Percentiles rank a stretch among this genome's conserved stretches.
Conservation (phyloP, 2,888 invertebrate species). For the Meloe dianella region DNA sequence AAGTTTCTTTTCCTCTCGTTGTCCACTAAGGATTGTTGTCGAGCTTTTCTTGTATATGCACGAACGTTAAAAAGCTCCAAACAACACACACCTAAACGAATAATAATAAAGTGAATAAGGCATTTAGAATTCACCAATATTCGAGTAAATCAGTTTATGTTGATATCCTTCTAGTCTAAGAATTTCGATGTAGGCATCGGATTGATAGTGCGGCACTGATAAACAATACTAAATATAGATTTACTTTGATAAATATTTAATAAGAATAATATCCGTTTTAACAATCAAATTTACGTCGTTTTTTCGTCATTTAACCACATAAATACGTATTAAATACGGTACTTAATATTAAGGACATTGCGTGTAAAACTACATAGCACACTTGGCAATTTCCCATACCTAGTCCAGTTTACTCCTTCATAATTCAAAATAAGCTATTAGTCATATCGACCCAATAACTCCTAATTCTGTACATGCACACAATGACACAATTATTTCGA, state of each 20-base stretch:
- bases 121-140: no score
- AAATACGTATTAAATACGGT: neutral
- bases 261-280: neutral
- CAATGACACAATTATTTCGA: neutral
- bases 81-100: constrained; percentile 21
- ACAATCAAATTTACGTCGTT: neutral
- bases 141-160: no score
- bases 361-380: constrained; percentile 41
- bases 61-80: neutral
- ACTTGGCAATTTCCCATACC: constrained; percentile 47
- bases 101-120: no score
- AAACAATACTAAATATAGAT: no score
- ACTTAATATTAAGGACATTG: constrained; percentile 34
- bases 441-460: constrained; percentile 43
- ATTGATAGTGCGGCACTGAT: no score
- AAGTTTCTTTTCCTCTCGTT: constrained; percentile 4
- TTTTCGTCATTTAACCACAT: neutral
- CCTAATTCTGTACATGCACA: neutral
- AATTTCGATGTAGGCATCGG: no score
- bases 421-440: constrained; percentile 49
- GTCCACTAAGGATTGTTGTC: neutral
- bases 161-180: no score
- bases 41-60: neutral
- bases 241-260: no score
- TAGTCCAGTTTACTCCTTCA: constrained; percentile 44